Evolutionary conservation across 2,797 vertebrate species (phyloP), one percentile per base, ranked within the genome.

Genomic region (Cebuella pygmaea): DNA sequence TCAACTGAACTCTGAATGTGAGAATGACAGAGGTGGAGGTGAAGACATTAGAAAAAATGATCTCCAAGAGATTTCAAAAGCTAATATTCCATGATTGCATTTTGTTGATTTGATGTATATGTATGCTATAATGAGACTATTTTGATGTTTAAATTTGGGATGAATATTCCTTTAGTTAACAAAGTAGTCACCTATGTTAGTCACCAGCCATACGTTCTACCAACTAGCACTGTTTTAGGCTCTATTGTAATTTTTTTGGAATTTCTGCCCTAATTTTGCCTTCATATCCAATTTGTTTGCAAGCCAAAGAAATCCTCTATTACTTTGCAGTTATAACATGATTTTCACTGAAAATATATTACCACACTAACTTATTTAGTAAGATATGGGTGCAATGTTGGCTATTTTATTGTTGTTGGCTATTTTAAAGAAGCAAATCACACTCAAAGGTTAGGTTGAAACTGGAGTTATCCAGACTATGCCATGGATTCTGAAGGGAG

Each of bases 321-420:
- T 74, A 27, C 4, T 89, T 87, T 96, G 75, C 1, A 61, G 27
- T 90, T 90, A 39, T 67, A 93, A 78, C 4, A 48, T 55, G 22
- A 94, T 89, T 92, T 96, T 96, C 50, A 88, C 8, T 52, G 20
- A 88, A 97, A 97, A 78, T 70, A 41, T 57, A 75, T 52, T 46
- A 91, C 14, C 22, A 36, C 27, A 70, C 3, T 88, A 6, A 91
- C 64, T 14, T 84, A 92, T 24, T 80, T 59, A 82, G 27, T 57
- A 92, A 91, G 2, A 52, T 93, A 78, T 67, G 44, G 41, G 80
- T 90, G 3, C n/a, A 92, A 91, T 33, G 2, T 19, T 64, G 78
- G 17, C 6, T 76, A 64, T 94, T 91, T 91, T 83, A 2, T 39
- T 87, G 13, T n/a, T 83, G 4, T 26, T 44, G 44, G 22, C 8